A percentile compares a stretch with the other conserved stretches of the same genome.
phyloP scores from a whole-genome alignment of 2,888 invertebrate species.

The Diadegma fenestrale region DNA sequence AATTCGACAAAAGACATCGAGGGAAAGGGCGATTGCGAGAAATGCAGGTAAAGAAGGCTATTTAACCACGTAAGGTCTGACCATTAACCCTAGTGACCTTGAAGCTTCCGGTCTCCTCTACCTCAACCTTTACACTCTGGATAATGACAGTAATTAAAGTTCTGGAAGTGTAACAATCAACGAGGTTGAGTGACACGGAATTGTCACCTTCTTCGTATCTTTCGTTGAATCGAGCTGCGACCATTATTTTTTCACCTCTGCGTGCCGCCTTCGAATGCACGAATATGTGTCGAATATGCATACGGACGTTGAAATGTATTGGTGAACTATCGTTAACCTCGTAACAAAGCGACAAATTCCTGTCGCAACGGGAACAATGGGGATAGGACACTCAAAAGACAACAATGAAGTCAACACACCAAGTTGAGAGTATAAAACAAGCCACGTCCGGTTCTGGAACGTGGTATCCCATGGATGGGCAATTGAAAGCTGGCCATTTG shows the following conservation, averaged over 20 bases:
- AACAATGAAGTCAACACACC: constrained; percentile 10
- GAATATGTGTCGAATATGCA: neutral
- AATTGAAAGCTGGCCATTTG: constrained; percentile 3
- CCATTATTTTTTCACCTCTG: neutral
- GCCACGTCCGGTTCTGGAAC: constrained; percentile 8
- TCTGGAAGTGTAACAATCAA: neutral
- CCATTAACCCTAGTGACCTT: constrained; percentile 8
- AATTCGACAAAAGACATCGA: neutral
- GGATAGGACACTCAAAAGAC: constrained; percentile 3
- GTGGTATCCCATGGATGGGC: constrained; percentile 3
- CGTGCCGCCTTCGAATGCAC: neutral
- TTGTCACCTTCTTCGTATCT: neutral
- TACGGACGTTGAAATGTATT: neutral
- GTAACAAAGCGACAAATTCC: constrained; percentile 1
- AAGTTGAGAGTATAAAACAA: constrained; percentile 10
- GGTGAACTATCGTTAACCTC: constrained; percentile 4
- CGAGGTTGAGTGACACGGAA: neutral
- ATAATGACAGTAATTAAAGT: constrained; percentile 2
- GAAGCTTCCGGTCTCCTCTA: neutral
- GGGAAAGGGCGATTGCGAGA: neutral
- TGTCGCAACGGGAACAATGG: neutral
- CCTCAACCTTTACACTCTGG: neutral
- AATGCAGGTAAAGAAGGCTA: neutral
- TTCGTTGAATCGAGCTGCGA: neutral
- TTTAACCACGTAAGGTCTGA: neutral